A percentile compares a stretch with the other conserved stretches of the same genome.
phyloP scores from a whole-genome alignment of 2,113 vertebrate genomes.

The Phaetusa simplex region DNA sequence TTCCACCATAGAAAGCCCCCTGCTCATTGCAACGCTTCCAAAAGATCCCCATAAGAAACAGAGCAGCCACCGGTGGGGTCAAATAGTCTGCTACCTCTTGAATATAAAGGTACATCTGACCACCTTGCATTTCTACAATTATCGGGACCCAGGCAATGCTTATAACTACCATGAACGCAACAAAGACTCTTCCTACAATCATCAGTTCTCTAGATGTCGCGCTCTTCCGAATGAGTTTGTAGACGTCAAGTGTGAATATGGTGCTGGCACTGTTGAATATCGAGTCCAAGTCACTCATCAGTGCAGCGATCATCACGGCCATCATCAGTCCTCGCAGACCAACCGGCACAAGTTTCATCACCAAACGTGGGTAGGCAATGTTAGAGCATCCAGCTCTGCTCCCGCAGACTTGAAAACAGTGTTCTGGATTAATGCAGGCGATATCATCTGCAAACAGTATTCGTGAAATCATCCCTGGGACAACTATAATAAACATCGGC shows the following conservation, averaged over 20 bases:
- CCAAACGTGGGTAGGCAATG: slow-evolving; percentile 94
- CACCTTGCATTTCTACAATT: slow-evolving; percentile 98
- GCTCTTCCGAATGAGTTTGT: slow-evolving; percentile 83
- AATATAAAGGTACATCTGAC: slow-evolving; percentile 98
- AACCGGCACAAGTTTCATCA: slow-evolving; percentile 93
- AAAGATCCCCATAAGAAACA: slow-evolving; percentile 94
- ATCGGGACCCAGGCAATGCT: slow-evolving; percentile 98
- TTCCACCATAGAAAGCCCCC: slow-evolving; percentile 93
- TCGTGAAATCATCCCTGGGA: slow-evolving; percentile 97
- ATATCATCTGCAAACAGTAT: slow-evolving; percentile 91
- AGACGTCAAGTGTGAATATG: slow-evolving; percentile 97
- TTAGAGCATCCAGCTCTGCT: slow-evolving; percentile 96
- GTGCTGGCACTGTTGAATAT: slow-evolving; percentile 99
- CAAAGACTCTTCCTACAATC: slow-evolving; percentile 90
- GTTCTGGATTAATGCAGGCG: slow-evolving; percentile 94
- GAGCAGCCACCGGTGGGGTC: slow-evolving; percentile 92
- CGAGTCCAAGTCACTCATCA: slow-evolving; percentile 98
- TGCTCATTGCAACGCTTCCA: slow-evolving; percentile 96
- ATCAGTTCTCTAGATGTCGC: slow-evolving; percentile 90
- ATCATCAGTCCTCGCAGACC: slow-evolving; percentile 97
- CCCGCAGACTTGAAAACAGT: slow-evolving; percentile 95
- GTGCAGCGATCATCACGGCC: slow-evolving; percentile 98
- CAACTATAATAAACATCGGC: slow-evolving; percentile 97
- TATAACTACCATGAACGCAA: slow-evolving; percentile 92
- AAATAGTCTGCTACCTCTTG: slow-evolving; percentile 97